These are phyloP conservation scores for Nylanderia fulva DNA, from an alignment of 1,140 invertebrate species.

Conservation along the genomic window DNA sequence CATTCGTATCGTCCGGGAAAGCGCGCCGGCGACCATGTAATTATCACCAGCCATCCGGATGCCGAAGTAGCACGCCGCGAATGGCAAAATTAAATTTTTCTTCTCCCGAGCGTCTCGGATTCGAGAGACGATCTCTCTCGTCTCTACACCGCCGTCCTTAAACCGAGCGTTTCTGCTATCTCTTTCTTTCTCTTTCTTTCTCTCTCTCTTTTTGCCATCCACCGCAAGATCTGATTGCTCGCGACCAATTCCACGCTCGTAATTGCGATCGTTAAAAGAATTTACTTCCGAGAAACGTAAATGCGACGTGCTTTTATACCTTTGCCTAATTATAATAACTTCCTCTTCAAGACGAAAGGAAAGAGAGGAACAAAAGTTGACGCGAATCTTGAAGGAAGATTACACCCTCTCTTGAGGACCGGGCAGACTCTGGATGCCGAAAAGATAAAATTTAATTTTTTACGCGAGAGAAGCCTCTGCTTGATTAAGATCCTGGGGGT, in stretches of 20 bases:
- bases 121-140: background rate
- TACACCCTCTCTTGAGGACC: background rate
- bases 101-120: constrained; percentile 17
- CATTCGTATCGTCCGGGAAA: constrained; percentile 29
- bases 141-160: background rate
- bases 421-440: background rate
- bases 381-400: constrained; percentile 25
- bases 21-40: constrained; percentile 33
- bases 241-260: constrained; percentile 34
- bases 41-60: constrained; percentile 46
- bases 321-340: constrained; percentile 56
- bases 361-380: background rate
- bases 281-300: constrained; percentile 50
- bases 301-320: constrained; percentile 43
- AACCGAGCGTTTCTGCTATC: background rate
- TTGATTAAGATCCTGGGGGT: constrained; percentile 25
- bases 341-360: background rate
- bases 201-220: constrained; percentile 39
- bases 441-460: constrained; percentile 51
- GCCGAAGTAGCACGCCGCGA: constrained; percentile 30
- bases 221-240: constrained; percentile 21
- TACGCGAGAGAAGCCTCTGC: background rate
- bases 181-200: background rate
- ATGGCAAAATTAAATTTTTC: constrained; percentile 54
- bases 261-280: constrained; percentile 59